Percentiles rank a stretch among this genome's conserved stretches.
Evolutionary conservation across 1,140 invertebrate species (phyloP).

Genomic region (Orchestia grillus): DNA sequence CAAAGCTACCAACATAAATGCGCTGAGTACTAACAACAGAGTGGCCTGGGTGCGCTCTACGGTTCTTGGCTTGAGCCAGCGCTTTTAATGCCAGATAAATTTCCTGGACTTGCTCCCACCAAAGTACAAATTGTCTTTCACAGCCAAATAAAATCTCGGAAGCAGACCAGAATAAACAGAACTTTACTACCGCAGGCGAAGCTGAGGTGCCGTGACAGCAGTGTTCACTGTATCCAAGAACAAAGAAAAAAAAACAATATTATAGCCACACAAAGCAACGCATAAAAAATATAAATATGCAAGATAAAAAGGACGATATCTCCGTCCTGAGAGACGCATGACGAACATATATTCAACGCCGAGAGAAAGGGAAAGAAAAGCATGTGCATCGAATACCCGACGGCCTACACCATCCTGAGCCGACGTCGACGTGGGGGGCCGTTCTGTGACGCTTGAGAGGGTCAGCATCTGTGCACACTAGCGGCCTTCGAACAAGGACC

Average conservation of each 20-base stretch:
- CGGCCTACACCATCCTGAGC: too few relatives aligned
- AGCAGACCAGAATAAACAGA: neutral
- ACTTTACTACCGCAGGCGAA: neutral
- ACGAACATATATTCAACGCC: too few relatives aligned
- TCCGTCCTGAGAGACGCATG: too few relatives aligned
- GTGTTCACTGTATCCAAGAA: neutral
- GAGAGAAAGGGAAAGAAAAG: too few relatives aligned
- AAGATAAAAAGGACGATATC: too few relatives aligned
- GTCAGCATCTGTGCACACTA: too few relatives aligned
- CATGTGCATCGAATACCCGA: too few relatives aligned
- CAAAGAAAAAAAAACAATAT: neutral
- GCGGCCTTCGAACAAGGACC: too few relatives aligned
- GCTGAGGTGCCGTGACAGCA: neutral
- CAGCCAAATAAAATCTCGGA: neutral
- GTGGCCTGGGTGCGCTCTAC: neutral
- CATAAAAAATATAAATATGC: too few relatives aligned
- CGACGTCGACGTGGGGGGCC: too few relatives aligned
- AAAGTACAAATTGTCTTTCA: conserved; percentile 1
- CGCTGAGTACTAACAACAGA: neutral
- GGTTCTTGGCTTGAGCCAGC: neutral
- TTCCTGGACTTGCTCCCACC: neutral
- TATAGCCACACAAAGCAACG: too few relatives aligned
- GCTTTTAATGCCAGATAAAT: neutral
- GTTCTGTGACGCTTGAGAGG: too few relatives aligned
- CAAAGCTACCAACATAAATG: neutral